phyloP scores from a whole-genome alignment of 1,140 invertebrate genomes.

The Cotesia vestalis region DNA sequence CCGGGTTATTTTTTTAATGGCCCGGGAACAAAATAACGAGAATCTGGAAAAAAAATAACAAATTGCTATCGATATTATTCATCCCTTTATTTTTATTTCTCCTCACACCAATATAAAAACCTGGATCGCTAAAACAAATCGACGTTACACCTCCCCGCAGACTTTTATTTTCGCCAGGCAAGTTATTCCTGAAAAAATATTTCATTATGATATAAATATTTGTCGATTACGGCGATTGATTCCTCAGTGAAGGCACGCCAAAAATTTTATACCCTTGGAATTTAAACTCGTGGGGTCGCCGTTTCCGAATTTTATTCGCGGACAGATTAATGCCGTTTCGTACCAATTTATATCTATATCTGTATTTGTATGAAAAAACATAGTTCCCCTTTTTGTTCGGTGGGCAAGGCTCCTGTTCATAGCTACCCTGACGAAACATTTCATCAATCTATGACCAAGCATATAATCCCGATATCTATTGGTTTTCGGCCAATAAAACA shows the following conservation, averaged over 20 bases:
- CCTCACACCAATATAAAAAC: too few species aligned
- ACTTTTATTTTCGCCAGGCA: background rate
- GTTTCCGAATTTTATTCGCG: too few species aligned
- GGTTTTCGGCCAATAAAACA: slow-evolving; percentile 69
- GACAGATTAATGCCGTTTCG: too few species aligned
- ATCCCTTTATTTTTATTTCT: slow-evolving; percentile 16
- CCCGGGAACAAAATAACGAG: slow-evolving; percentile 36
- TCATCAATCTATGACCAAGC: slow-evolving; percentile 45
- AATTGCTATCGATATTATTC: slow-evolving; percentile 34
- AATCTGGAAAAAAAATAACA: slow-evolving; percentile 37
- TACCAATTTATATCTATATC: background rate
- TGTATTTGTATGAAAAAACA: slow-evolving; percentile 9
- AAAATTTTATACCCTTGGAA: slow-evolving; percentile 17
- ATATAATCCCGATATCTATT: slow-evolving; percentile 67
- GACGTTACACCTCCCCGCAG: too few species aligned
- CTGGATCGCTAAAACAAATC: too few species aligned
- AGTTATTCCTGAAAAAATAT: slow-evolving; percentile 4
- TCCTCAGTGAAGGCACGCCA: slow-evolving; percentile 6
- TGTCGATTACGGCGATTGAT: slow-evolving; percentile 1
- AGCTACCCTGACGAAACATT: background rate
- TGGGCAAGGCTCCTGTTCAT: background rate
- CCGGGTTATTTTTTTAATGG: slow-evolving; percentile 48
- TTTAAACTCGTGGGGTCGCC: slow-evolving; percentile 8
- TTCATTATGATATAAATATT: slow-evolving; percentile 10
- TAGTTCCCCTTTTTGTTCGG: background rate